Percentiles rank a stretch among this genome's conserved stretches.
phyloP scores from a whole-genome alignment of 2,888 invertebrate species.

The Pharmacophagus antenor region DNA sequence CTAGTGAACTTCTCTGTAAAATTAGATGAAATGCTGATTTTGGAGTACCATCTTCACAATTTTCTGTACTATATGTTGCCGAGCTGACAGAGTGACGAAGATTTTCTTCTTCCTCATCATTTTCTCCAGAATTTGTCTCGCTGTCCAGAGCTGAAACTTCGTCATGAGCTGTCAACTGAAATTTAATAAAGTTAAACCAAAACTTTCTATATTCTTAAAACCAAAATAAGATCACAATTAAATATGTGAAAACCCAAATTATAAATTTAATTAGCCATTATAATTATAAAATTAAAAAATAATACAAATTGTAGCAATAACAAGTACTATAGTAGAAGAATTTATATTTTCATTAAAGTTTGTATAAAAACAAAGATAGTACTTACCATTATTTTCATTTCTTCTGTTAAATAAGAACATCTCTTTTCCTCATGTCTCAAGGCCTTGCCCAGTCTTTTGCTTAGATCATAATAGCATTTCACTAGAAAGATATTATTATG shows the following conservation, averaged over 20 bases:
- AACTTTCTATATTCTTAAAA: too few relatives aligned
- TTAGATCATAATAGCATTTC: slow-evolving; percentile 96
- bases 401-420: slow-evolving; percentile 92
- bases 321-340: neutral
- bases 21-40: slow-evolving; percentile 89
- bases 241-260: too few relatives aligned
- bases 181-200: neutral
- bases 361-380: slow-evolving; percentile 3
- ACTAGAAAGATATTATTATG: too few relatives aligned
- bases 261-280: too few relatives aligned
- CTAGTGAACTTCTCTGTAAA: slow-evolving; percentile 89
- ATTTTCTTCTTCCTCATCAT: slow-evolving; percentile 68
- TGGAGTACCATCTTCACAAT: slow-evolving; percentile 47
- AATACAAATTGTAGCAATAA: too few relatives aligned
- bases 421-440: slow-evolving; percentile 94
- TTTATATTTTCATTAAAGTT: neutral
- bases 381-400: slow-evolving; percentile 91
- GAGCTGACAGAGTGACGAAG: slow-evolving; percentile 65
- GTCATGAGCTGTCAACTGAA: slow-evolving; percentile 79
- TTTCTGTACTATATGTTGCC: slow-evolving; percentile 53
- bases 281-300: neutral
- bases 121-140: slow-evolving; percentile 64
- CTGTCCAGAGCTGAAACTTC: slow-evolving; percentile 78
- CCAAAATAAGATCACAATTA: too few relatives aligned
- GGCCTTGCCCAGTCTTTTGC: slow-evolving; percentile 92